Base-by-base conservation (phyloP, 92 coral and sea anemone genomes). In the Palythoa grandis region DNA sequence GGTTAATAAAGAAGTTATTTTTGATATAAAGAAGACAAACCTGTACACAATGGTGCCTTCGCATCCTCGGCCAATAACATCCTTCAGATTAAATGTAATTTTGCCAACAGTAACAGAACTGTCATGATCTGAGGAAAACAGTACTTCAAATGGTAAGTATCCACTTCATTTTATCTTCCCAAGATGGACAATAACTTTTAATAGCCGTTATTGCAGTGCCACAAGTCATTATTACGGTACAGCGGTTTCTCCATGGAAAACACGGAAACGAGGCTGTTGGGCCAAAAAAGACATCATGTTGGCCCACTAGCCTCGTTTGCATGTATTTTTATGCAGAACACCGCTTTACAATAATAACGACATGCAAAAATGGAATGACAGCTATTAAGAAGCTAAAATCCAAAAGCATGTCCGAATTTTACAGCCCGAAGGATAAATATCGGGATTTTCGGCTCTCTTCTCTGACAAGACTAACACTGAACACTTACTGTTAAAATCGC, bases 1-100 rank as follows among this genome's bases (percentile, higher is more conserved):
- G 35, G 35, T 0, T 29, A 29, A 29, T 29, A 29, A 29, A 29
- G 35, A 29, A 1, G 35, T 29, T 29, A 29, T 29, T 29, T 0
- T 29, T 29, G 35, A 0, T 1, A 29, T 29, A 29, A 29, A 0
- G n/a, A 52, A 35, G 20, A 83, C 98, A 39, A 73, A 96, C 99
- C 91, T 94, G 95, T 96, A 96, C 19, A 96, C 99, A 25, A 93
- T 93, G 38, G 99, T 96, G 20, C 99, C 99, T 85, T 96, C 99
- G 66, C 99, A 96, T 14, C 99, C 99, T 22, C 99, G 89, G 16
- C 99, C 99, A 87, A 96, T 90, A 20, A 96, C 92, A 70, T 96
- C 94, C 77, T 96, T 96, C 57, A 92, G 90, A 83, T 92, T 92
- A 83, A 95, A 96, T n/a, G 98, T 87, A 52, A 96, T 96, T 91